Base-by-base conservation (phyloP, 2,113 vertebrate genomes). In the Pseudorectes ferrugineus region DNA sequence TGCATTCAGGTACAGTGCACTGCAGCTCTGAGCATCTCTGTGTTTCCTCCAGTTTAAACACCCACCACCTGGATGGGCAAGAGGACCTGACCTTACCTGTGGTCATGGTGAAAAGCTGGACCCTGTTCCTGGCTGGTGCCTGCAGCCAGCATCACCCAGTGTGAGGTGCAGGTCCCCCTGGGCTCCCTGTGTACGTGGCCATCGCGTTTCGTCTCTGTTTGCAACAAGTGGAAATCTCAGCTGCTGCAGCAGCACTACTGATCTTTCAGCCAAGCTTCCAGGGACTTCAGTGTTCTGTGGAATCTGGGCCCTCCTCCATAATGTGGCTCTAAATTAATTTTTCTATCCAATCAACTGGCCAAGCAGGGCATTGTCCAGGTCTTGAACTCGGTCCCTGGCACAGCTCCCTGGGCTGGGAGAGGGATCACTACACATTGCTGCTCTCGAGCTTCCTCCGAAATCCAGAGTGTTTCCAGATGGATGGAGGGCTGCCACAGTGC, bases 331-430 rank as follows among this genome's bases (percentile, higher is more conserved):
- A 85, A 93, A 89, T 91, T 82, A 68, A 24, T 89, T 93, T 75
- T 92, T 87, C 62, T 89, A 3, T 82, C 88, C 88, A 82, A 92
- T 85, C 5, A 2, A 63, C 55, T 83, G 84, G 78, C 88, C 85
- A 83, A 94, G 81, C 52, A 77, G 71, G 90, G 78, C 74, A 93
- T 85, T 93, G 77, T 82, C 86, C 74, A 93, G 85, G 82, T 92
- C 90, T 92, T 95, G 88, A 95, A 96, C 92, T 88, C 13, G 28
- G 35, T 93, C 90, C 78, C 78, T 96, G 92, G 95, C 71, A 6
- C 48, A 45, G 40, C 33, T 94, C 49, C 74, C 33, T 2, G 1
- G 36, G 58, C 85, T 93, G 57, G 58, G 88, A 92, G 79, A 93
- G 71, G 78, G 28, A 88, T 62, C 6, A 1, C 49, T 90, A 45